A percentile compares a stretch with the other conserved stretches of the same genome.
Evolutionary conservation across 92 coral and sea anemone species (phyloP).

Genomic region (Siderastrea siderea): DNA sequence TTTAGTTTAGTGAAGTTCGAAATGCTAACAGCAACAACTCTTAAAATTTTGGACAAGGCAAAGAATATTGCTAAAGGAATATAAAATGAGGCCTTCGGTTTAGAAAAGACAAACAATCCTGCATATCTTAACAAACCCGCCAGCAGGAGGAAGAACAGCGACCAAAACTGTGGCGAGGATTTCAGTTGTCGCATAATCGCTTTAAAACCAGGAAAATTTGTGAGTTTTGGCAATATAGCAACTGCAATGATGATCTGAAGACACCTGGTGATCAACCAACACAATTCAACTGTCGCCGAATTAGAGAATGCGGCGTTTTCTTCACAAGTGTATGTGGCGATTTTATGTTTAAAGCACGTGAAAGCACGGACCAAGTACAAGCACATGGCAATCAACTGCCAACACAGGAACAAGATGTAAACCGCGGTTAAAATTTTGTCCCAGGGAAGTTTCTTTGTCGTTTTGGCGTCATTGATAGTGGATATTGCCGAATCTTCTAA

Average conservation of each 20-base stretch:
- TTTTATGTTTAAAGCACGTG: not conserved
- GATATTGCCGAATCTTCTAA: not conserved
- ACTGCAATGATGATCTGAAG: not conserved
- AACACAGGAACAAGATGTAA: constrained; percentile 4
- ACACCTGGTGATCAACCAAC: not conserved
- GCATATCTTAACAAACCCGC: not conserved
- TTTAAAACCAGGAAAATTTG: constrained; percentile 2
- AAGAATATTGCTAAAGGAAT: not conserved
- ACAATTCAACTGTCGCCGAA: not conserved
- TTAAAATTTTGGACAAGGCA: not conserved
- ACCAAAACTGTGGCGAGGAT: too few species aligned
- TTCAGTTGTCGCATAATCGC: too few species aligned
- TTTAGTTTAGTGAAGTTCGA: constrained; percentile 1
- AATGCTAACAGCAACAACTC: not conserved
- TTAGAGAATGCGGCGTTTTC: constrained; percentile 5
- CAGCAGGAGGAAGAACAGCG: not conserved
- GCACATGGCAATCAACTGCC: constrained; percentile 7
- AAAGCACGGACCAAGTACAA: constrained; percentile 8
- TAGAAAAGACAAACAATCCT: not conserved
- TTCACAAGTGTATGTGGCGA: constrained; percentile 8
- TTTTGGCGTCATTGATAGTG: not conserved
- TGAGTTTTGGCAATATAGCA: not conserved
- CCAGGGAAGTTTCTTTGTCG: not conserved
- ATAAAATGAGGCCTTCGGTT: not conserved
- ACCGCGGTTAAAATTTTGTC: not conserved